Percentiles rank a stretch among this genome's conserved stretches.
Evolutionary conservation across 2,888 invertebrate genomes (phyloP).

Genomic region (Chymomyza procnemis): DNA sequence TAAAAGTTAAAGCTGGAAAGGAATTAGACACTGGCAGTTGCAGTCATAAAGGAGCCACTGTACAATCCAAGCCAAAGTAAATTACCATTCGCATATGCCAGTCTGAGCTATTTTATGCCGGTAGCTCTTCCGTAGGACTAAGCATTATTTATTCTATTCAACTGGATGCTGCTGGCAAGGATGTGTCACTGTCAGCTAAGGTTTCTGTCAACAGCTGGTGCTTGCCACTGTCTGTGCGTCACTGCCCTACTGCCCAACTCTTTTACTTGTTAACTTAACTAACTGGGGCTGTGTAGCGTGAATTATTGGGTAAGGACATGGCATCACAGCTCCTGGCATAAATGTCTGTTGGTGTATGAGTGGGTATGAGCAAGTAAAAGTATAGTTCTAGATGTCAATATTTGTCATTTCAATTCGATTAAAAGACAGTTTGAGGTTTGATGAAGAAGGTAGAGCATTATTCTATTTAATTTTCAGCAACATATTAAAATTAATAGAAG

Average conservation of each 20-base stretch:
- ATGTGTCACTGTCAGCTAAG: constrained; percentile 1
- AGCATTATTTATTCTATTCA: background rate
- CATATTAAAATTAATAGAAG: no score
- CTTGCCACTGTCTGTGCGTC: background rate
- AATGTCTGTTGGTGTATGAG: background rate
- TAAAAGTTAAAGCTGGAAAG: no score
- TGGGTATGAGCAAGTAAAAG: constrained; percentile 29
- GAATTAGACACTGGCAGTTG: no score
- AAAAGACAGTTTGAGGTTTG: constrained; percentile 35
- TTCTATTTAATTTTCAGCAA: no score
- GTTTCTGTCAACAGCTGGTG: constrained; percentile 3
- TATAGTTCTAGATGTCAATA: constrained; percentile 63
- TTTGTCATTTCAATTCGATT: constrained; percentile 63
- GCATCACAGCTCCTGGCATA: background rate
- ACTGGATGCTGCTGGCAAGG: background rate
- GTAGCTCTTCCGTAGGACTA: background rate
- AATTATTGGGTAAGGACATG: constrained; percentile 28
- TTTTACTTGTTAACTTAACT: background rate
- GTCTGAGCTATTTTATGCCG: background rate
- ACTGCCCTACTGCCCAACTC: background rate
- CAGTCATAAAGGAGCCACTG: background rate
- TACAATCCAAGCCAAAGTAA: background rate
- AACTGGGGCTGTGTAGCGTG: constrained; percentile 17
- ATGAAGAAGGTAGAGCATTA: no score
- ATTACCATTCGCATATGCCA: background rate